Evolutionary conservation across 2,113 vertebrate species (phyloP), one percentile per base, ranked within the genome.

Genomic region (Jacana jacana): DNA sequence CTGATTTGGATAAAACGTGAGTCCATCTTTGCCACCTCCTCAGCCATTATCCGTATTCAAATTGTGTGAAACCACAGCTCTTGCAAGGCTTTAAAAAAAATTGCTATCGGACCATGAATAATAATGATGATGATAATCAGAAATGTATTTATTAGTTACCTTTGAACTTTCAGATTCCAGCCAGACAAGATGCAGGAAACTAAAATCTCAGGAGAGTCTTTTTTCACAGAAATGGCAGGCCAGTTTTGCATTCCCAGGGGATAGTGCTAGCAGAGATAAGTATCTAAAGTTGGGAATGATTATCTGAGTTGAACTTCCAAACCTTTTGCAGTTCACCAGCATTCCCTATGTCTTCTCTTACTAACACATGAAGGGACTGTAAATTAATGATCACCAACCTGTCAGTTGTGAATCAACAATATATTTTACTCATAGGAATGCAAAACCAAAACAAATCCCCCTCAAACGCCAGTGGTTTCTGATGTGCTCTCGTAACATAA

Each of bases 271-370:
- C 81, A 91, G 63, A 93, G 93, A 96, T 94, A 96, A 93, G 86
- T 91, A 96, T 96, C 88, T 95, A 37, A 96, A 93, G 88, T 96
- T 97, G 91, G 86, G 91, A 95, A 88, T 95, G 89, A 95, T 95
- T 94, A 94, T 96, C 80, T 91, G 85, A 94, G 91, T 80, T 96
- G 88, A 96, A 96, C 94, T 94, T 92, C 49, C 61, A 93, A 97
- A 93, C 81, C 86, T 89, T 95, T 55, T 92, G 46, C 84, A 85
- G 77, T 92, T 94, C 4, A 2, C 83, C 54, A 49, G 86, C 40
- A 55, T 89, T 91, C 71, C 52, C 71, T 71, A 13, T 90, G 54
- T 52, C 31, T 90, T 86, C 44, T 68, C 61, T 66, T 65, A 52
- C 69, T 89, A 89, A 90, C 31, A 61, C 48, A 66, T 91, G 66